These are phyloP conservation scores for Tetrapedia diversipes DNA, from an alignment of 2,888 invertebrate species.

Conservation along the genomic window DNA sequence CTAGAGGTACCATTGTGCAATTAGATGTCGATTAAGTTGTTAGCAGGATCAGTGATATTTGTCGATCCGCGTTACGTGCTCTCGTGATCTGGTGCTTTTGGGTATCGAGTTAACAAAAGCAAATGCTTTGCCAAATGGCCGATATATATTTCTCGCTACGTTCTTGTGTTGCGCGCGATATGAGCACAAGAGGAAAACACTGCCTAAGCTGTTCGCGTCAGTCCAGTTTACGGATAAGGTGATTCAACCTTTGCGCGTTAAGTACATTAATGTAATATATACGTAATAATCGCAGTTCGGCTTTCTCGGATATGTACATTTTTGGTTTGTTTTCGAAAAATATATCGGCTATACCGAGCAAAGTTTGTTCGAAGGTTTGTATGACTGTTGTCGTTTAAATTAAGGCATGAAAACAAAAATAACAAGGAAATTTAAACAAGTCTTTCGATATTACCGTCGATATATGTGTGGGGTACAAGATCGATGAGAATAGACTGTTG, in stretches of 20 bases:
- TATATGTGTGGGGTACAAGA: constrained; percentile 17
- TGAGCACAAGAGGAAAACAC: constrained; percentile 59
- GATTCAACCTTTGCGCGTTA: constrained; percentile 18
- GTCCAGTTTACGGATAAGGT: constrained; percentile 32
- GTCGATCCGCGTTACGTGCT: constrained; percentile 67
- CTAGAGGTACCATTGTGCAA: constrained; percentile 76
- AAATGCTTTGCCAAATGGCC: constrained; percentile 62
- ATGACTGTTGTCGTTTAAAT: constrained; percentile 49
- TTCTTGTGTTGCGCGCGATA: constrained; percentile 51
- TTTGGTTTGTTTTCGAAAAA: constrained; percentile 45
- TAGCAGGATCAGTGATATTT: constrained; percentile 68
- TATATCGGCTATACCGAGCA: constrained; percentile 65
- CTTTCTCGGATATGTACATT: constrained; percentile 27
- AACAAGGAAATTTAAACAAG: constrained; percentile 10
- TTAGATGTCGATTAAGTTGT: constrained; percentile 69
- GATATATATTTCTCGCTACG: constrained; percentile 66
- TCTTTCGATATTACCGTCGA: constrained; percentile 42
- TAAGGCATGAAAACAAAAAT: constrained; percentile 53
- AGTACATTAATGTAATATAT: constrained; percentile 20
- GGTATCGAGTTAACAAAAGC: constrained; percentile 55
- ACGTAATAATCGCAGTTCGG: constrained; percentile 31
- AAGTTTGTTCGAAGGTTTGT: constrained; percentile 56
- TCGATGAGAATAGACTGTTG: constrained; percentile 33
- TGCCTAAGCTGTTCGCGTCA: constrained; percentile 65
- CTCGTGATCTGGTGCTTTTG: constrained; percentile 74